phyloP scores from a whole-genome alignment of 1,140 invertebrate genomes.

The Cardiocondyla obscurior region DNA sequence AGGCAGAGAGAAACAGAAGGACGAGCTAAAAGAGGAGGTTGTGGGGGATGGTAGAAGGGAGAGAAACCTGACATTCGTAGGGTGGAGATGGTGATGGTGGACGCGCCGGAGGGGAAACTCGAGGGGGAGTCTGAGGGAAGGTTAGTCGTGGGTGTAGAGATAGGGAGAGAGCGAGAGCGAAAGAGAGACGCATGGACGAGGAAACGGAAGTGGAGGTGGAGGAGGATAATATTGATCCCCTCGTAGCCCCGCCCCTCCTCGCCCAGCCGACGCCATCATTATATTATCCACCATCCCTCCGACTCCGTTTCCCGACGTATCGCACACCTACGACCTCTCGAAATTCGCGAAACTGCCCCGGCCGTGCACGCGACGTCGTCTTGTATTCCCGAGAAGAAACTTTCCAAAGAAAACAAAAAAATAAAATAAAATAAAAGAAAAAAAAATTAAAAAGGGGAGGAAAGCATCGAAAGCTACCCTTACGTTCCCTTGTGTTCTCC shows the following conservation, averaged over 20 bases:
- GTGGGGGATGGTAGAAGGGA: slow-evolving; percentile 37
- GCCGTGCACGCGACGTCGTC: slow-evolving; percentile 44
- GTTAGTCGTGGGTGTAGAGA: slow-evolving; percentile 55
- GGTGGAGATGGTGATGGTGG: slow-evolving; percentile 62
- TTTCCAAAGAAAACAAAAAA: neutral
- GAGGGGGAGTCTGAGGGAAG: slow-evolving; percentile 55
- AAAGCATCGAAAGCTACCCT: neutral
- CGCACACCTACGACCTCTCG: slow-evolving; percentile 71
- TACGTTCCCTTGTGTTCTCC: neutral
- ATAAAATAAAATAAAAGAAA: no score
- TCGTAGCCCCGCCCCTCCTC: slow-evolving; percentile 83
- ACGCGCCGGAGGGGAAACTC: slow-evolving; percentile 63
- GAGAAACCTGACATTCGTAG: slow-evolving; percentile 59
- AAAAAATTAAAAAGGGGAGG: no score
- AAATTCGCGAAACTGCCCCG: slow-evolving; percentile 56
- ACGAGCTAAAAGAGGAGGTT: slow-evolving; percentile 53
- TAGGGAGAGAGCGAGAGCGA: slow-evolving; percentile 43
- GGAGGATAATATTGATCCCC: slow-evolving; percentile 85
- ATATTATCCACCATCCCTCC: slow-evolving; percentile 84
- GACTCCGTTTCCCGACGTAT: slow-evolving; percentile 74
- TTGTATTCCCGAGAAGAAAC: neutral
- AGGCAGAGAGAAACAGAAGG: slow-evolving; percentile 49
- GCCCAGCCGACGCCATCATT: slow-evolving; percentile 83
- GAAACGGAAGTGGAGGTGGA: slow-evolving; percentile 78
- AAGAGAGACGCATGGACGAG: slow-evolving; percentile 72